phyloP scores from a whole-genome alignment of 2,888 invertebrate genomes.

The Erpobdella octoculata region DNA sequence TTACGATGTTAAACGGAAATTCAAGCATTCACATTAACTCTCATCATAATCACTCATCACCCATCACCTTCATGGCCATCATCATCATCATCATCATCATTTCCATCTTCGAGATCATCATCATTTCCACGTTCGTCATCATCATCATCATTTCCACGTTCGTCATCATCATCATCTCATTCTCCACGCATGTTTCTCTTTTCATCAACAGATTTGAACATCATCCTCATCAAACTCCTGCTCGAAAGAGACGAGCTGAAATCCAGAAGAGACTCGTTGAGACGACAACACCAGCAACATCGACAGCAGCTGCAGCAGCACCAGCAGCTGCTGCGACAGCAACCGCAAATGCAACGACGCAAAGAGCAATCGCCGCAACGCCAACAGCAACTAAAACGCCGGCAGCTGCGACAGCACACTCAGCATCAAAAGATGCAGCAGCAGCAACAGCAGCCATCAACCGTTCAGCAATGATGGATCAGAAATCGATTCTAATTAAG shows the following conservation, averaged over 20 bases:
- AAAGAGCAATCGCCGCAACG: background rate
- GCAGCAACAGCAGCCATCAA: too few relatives aligned
- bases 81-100: too few relatives aligned
- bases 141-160: background rate
- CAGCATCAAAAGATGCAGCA: too few relatives aligned
- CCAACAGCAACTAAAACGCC: conserved; percentile 5
- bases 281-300: background rate
- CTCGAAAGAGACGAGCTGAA: background rate
- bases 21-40: too few relatives aligned
- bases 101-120: too few relatives aligned
- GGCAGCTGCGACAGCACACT: too few relatives aligned
- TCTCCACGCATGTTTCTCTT: too few relatives aligned
- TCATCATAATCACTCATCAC: too few relatives aligned
- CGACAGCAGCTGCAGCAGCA: background rate
- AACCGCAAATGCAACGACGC: background rate
- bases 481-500: background rate
- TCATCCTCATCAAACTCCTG: background rate
- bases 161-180: background rate
- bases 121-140: background rate
- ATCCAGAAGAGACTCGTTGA: background rate
- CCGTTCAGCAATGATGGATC: background rate
- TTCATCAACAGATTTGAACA: background rate
- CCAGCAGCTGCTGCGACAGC: background rate
- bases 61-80: too few relatives aligned
- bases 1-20: background rate